Conservation (phyloP, 2,888 invertebrate species). For the Cephonodes hylas region DNA sequence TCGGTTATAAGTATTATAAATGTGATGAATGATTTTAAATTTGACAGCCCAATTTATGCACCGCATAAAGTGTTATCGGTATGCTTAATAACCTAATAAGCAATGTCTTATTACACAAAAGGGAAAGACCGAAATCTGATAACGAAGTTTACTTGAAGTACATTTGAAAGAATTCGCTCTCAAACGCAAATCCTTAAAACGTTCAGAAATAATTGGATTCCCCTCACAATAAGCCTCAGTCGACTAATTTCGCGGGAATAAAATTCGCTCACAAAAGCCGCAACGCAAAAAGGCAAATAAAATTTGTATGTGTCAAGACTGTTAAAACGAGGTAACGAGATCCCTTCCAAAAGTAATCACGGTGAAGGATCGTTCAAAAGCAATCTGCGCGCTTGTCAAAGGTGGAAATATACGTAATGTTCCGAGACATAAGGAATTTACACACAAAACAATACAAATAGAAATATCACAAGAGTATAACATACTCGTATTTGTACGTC, state of each 20-base stretch:
- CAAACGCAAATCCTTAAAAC: conserved; percentile 42
- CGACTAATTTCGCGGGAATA: conserved; percentile 58
- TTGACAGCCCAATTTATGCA: not conserved
- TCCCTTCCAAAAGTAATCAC: conserved; percentile 54
- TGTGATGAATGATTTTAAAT: not conserved
- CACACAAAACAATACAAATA: not conserved
- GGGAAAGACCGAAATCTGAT: conserved; percentile 18
- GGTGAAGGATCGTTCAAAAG: conserved; percentile 56
- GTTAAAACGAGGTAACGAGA: conserved; percentile 73
- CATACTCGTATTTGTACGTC: not conserved
- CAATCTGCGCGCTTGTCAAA: conserved; percentile 57
- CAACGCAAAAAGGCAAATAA: conserved; percentile 59
- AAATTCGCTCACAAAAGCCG: conserved; percentile 68
- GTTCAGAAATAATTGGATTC: conserved; percentile 58
- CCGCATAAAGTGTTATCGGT: not conserved
- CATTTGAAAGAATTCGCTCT: conserved; percentile 39
- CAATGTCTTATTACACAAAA: conserved; percentile 10
- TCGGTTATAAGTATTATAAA: not conserved
- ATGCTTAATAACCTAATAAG: not conserved
- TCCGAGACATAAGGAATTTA: not conserved
- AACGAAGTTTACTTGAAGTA: conserved; percentile 33
- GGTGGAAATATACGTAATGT: conserved; percentile 28
- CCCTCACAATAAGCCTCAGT: conserved; percentile 52
- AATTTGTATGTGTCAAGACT: conserved; percentile 74
- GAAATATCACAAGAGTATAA: not conserved